Evolutionary conservation across 2,888 invertebrate genomes (phyloP).

Genomic region (Cabera pusaria): DNA sequence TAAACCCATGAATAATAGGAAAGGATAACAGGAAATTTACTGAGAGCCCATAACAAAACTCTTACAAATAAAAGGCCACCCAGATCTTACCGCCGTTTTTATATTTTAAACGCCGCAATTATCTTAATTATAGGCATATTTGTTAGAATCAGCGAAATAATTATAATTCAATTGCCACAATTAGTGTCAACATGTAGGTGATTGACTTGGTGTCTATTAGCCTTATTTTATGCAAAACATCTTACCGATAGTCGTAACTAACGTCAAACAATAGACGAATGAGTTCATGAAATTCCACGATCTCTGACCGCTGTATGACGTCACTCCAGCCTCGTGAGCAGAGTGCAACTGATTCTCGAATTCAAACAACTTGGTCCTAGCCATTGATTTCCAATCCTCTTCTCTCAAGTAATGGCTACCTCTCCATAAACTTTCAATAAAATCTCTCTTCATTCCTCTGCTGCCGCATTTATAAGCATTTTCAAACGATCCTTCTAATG

Average conservation of each 20-base stretch:
- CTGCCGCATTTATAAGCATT: slow-evolving; percentile 94
- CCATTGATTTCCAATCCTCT: slow-evolving; percentile 95
- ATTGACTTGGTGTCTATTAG: too few relatives aligned
- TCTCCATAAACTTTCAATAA: slow-evolving; percentile 92
- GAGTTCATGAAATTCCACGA: slow-evolving; percentile 95
- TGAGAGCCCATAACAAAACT: too few relatives aligned
- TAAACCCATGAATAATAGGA: too few relatives aligned
- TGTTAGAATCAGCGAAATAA: too few relatives aligned
- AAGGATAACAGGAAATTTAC: too few relatives aligned
- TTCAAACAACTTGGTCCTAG: slow-evolving; percentile 89
- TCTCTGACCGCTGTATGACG: slow-evolving; percentile 91
- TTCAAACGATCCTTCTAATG: slow-evolving; percentile 93
- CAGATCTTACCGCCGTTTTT: too few relatives aligned
- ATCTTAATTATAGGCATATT: too few relatives aligned
- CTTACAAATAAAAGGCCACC: too few relatives aligned
- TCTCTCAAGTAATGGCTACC: slow-evolving; percentile 92
- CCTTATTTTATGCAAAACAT: slow-evolving; percentile 16
- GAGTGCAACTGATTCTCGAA: slow-evolving; percentile 94
- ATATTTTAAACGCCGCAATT: too few relatives aligned
- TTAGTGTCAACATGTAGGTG: too few relatives aligned
- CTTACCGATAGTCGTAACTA: slow-evolving; percentile 96
- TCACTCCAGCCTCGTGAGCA: slow-evolving; percentile 93
- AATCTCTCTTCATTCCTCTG: slow-evolving; percentile 92
- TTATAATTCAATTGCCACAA: too few relatives aligned
- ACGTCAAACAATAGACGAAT: slow-evolving; percentile 92